Conservation (phyloP, 1,140 invertebrate species). For the Bombus breviceps region DNA sequence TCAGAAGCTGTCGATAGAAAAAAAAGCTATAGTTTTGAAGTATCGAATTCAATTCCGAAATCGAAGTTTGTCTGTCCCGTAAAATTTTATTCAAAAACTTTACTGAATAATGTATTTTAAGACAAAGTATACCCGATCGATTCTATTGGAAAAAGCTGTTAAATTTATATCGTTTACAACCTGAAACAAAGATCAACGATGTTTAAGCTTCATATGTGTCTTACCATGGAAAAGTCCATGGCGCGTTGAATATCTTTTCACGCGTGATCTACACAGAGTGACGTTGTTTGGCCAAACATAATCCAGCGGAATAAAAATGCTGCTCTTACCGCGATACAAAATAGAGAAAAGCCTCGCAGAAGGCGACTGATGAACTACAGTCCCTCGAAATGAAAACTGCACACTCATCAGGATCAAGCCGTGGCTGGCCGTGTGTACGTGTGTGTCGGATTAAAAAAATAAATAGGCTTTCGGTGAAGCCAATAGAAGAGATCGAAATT, state of each 20-base stretch:
- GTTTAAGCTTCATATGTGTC: neutral
- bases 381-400: slow-evolving; percentile 29
- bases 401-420: slow-evolving; percentile 3
- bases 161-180: too few species aligned
- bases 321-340: neutral
- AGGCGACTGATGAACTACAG: neutral
- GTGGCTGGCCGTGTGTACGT: neutral
- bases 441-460: slow-evolving; percentile 29
- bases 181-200: neutral
- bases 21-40: too few species aligned
- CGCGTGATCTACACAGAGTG: neutral
- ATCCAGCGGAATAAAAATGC: neutral
- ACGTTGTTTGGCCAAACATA: neutral
- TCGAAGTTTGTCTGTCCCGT: too few species aligned
- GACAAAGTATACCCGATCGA: too few species aligned
- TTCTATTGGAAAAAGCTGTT: too few species aligned
- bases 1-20: too few species aligned
- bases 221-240: neutral
- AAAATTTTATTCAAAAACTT: too few species aligned
- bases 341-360: neutral
- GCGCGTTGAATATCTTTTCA: neutral
- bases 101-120: too few species aligned
- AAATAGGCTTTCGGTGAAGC: slow-evolving; percentile 19
- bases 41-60: too few species aligned
- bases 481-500: slow-evolving; percentile 32